phyloP scores from a whole-genome alignment of 2,113 vertebrate species.

The Fregetta grallaria region DNA sequence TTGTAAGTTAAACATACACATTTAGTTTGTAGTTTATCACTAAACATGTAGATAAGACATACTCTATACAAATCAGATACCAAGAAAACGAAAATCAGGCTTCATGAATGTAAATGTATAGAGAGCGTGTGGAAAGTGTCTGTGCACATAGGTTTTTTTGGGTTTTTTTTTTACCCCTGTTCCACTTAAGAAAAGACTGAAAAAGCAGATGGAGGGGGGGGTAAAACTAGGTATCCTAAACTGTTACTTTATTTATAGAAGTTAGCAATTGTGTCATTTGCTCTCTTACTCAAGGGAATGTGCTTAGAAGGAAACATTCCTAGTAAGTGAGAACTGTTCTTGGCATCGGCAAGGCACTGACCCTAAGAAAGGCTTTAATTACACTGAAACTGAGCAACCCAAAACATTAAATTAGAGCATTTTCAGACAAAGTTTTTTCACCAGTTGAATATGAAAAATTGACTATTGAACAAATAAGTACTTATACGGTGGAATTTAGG shows the following conservation, averaged over 20 bases:
- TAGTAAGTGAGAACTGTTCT: constrained; percentile 65
- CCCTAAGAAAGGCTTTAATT: constrained; percentile 55
- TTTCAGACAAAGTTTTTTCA: not conserved
- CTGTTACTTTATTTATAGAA: constrained; percentile 66
- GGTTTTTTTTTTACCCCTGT: not conserved
- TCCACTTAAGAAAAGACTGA: constrained; percentile 1
- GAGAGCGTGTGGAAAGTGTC: not conserved
- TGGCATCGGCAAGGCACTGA: constrained; percentile 37
- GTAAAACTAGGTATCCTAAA: constrained; percentile 42
- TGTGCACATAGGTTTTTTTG: not conserved
- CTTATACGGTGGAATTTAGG: not conserved
- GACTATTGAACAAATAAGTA: not conserved
- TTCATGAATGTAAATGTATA: not conserved
- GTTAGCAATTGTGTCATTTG: constrained; percentile 70
- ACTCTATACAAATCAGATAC: not conserved
- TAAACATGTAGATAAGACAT: not conserved
- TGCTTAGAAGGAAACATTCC: constrained; percentile 74
- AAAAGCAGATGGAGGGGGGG: constrained; percentile 1
- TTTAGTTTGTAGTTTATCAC: not conserved
- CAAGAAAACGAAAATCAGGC: not conserved
- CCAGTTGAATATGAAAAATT: not conserved
- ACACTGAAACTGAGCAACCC: not conserved
- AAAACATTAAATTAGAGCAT: not conserved
- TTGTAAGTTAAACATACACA: not conserved
- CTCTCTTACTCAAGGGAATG: constrained; percentile 55